Evolutionary conservation across 2,888 invertebrate genomes (phyloP).

Genomic region (Trimorus sp.): DNA sequence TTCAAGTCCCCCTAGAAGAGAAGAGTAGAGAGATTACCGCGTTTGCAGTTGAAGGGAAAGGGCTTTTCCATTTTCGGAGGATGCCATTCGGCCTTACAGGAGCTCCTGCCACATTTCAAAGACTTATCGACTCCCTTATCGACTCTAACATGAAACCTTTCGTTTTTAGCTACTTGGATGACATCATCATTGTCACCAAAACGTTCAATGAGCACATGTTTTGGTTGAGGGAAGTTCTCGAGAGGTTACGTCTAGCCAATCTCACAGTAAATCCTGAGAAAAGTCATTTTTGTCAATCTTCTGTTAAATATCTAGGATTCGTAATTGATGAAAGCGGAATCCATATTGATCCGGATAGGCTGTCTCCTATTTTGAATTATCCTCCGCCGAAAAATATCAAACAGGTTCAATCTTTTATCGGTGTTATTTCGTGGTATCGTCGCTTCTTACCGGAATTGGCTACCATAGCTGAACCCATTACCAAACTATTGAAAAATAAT

Average conservation of each 20-base stretch:
- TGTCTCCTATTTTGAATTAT: slow-evolving; percentile 36
- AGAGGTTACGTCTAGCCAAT: neutral
- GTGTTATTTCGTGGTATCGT: slow-evolving; percentile 72
- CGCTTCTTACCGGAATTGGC: slow-evolving; percentile 56
- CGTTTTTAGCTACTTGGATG: neutral
- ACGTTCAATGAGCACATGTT: slow-evolving; percentile 2
- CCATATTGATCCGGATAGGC: slow-evolving; percentile 37
- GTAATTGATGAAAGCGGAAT: slow-evolving; percentile 20
- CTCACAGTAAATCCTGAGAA: slow-evolving; percentile 1
- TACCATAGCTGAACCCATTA: slow-evolving; percentile 63
- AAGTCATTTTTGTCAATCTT: neutral
- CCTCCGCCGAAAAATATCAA: slow-evolving; percentile 59
- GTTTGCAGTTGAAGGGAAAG: too few relatives aligned
- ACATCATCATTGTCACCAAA: neutral
- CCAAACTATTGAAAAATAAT: slow-evolving; percentile 65
- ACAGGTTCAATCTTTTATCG: slow-evolving; percentile 69
- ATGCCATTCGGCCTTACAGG: neutral
- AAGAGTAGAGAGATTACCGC: too few relatives aligned
- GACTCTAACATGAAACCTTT: neutral
- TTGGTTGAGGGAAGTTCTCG: neutral
- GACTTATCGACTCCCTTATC: neutral
- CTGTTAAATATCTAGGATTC: slow-evolving; percentile 25
- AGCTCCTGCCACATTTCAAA: neutral
- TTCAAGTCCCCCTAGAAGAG: too few relatives aligned
- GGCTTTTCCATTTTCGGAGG: neutral